Evolutionary conservation across 2,113 vertebrate species (phyloP).

Genomic region (human (Homo sapiens)): DNA sequence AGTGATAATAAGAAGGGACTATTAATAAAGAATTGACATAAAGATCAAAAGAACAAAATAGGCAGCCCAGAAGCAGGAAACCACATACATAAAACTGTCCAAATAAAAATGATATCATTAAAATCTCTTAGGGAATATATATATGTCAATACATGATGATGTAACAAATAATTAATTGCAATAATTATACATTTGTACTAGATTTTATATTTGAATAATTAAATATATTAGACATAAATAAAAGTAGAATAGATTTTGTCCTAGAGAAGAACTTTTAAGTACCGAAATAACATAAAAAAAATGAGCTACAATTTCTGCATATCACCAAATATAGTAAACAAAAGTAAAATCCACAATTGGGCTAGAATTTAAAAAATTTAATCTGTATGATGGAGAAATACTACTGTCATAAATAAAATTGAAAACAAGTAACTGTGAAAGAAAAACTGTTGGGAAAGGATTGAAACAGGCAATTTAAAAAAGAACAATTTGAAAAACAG

Average conservation of each 20-base stretch:
- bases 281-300: background rate
- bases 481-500: background rate
- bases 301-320: background rate
- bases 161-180: background rate
- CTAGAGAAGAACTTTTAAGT: background rate
- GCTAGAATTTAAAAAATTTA: background rate
- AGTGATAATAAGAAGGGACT: background rate
- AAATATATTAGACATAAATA: background rate
- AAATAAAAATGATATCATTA: background rate
- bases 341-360: background rate
- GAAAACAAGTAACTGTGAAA: background rate
- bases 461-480: background rate
- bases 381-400: background rate
- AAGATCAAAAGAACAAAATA: background rate
- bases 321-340: background rate
- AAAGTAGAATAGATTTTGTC: background rate
- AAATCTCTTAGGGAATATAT: background rate
- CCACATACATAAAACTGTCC: background rate
- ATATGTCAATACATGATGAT: background rate
- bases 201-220: background rate
- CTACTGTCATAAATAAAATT: background rate
- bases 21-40: background rate
- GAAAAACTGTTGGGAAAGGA: background rate
- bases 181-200: background rate
- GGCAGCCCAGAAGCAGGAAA: background rate